A percentile compares a stretch with the other conserved stretches of the same genome.
phyloP scores from a whole-genome alignment of 2,797 vertebrate genomes.

The Notolabrus celidotus region DNA sequence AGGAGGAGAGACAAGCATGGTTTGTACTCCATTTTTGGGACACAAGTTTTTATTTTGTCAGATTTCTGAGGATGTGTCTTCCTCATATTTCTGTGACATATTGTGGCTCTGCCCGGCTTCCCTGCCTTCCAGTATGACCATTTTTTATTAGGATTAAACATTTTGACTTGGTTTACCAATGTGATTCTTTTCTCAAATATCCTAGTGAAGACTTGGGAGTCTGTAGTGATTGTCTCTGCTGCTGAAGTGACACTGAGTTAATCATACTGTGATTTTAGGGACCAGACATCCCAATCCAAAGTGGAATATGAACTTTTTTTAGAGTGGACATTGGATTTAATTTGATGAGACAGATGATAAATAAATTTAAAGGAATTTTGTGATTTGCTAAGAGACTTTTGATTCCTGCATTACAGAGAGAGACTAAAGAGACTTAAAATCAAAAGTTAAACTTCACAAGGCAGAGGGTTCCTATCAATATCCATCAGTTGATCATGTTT shows the following conservation, averaged over 20 bases:
- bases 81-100: too few relatives aligned
- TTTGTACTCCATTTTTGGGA: too few relatives aligned
- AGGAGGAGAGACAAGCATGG: too few relatives aligned
- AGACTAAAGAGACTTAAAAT: background rate
- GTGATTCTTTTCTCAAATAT: background rate
- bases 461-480: slow-evolving; percentile 1
- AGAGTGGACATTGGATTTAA: background rate
- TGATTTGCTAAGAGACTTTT: background rate
- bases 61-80: too few relatives aligned
- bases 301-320: background rate
- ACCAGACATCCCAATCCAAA: background rate
- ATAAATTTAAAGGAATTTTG: background rate
- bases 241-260: slow-evolving; percentile 32
- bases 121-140: too few relatives aligned
- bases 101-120: too few relatives aligned
- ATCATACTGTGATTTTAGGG: background rate
- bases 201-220: background rate
- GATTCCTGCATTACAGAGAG: slow-evolving; percentile 4
- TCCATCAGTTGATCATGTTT: slow-evolving; percentile 25
- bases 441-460: background rate
- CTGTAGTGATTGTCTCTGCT: slow-evolving; percentile 8
- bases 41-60: too few relatives aligned
- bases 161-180: background rate
- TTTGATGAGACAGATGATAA: background rate
- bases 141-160: too few relatives aligned